Conservation (phyloP, 1,140 invertebrate species). For the Protaetia brevitarsis region DNA sequence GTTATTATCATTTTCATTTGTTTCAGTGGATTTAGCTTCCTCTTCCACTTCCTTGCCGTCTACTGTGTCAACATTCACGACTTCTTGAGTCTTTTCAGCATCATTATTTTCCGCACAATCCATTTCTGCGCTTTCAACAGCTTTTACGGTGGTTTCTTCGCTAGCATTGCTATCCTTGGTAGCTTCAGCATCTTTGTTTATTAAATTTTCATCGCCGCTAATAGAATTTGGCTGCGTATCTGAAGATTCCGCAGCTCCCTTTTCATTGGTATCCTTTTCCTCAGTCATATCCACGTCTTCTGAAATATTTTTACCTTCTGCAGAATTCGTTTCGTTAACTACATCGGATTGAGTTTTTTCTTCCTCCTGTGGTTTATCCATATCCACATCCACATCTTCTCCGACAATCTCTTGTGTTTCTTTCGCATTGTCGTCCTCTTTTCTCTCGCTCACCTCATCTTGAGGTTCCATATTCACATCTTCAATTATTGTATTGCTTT, state of each 20-base stretch:
- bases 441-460: not conserved
- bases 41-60: not conserved
- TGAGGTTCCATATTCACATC: not conserved
- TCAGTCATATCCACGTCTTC: conserved; percentile 14
- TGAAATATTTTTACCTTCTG: not conserved
- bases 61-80: too few relatives aligned
- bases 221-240: not conserved
- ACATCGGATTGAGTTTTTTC: not conserved
- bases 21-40: not conserved
- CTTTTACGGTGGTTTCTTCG: not conserved
- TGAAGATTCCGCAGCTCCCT: not conserved
- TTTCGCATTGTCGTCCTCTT: not conserved
- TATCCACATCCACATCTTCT: not conserved
- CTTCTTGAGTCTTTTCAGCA: not conserved
- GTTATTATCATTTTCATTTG: not conserved
- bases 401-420: not conserved
- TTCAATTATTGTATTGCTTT: not conserved
- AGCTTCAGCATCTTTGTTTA: not conserved
- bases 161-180: not conserved
- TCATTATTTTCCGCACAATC: not conserved
- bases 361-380: not conserved
- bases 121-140: not conserved
- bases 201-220: not conserved
- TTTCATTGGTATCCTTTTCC: not conserved
- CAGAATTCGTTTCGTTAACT: not conserved